phyloP scores from a whole-genome alignment of 2,888 invertebrate genomes.

The Lomographa bimaculata region DNA sequence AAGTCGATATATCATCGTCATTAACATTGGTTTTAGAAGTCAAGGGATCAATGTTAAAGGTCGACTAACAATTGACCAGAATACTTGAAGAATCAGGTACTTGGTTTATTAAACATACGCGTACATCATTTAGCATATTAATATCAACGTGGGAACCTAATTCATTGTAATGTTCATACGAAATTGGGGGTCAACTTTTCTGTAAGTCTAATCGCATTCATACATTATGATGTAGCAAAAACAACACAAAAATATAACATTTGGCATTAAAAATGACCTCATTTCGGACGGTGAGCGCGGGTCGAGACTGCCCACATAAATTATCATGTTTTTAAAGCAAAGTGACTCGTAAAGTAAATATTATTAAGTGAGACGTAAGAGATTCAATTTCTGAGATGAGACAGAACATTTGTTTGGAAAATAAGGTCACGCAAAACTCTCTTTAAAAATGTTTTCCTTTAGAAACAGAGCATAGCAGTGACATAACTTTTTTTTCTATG shows the following conservation, averaged over 20 bases:
- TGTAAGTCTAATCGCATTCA: constrained; percentile 12
- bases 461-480: no score
- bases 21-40: constrained; percentile 24
- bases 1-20: constrained; percentile 24
- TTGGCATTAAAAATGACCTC: constrained; percentile 22
- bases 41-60: constrained; percentile 25
- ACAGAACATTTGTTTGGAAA: background rate
- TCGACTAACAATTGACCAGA: constrained; percentile 14
- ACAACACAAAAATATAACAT: constrained; percentile 9
- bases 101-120: no score
- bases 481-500: no score
- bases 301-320: constrained; percentile 6
- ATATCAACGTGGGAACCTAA: constrained; percentile 11
- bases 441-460: no score
- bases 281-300: constrained; percentile 9
- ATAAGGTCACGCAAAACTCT: no score
- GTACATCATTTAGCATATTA: no score
- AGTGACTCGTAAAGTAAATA: constrained; percentile 10
- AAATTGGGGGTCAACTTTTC: no score
- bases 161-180: no score
- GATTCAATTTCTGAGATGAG: constrained; percentile 1
- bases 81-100: no score
- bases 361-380: constrained; percentile 5
- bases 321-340: constrained; percentile 12
- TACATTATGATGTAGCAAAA: constrained; percentile 12